phyloP scores from a whole-genome alignment of 2,113 vertebrate species.

The Condylura cristata region DNA sequence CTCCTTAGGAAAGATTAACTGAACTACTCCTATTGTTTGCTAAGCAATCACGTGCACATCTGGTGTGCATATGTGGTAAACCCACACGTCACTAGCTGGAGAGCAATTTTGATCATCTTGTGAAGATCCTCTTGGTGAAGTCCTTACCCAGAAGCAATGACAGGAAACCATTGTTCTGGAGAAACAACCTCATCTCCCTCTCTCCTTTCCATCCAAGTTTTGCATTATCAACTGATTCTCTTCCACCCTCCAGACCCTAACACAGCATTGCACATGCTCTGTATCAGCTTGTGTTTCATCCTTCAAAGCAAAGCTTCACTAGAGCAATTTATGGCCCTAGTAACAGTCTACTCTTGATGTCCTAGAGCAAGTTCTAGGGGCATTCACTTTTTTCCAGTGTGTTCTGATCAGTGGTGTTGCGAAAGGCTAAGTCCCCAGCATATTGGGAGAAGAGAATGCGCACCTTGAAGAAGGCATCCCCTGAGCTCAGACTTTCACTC shows the following conservation, averaged over 20 bases:
- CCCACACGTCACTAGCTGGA: background rate
- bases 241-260: fast-evolving
- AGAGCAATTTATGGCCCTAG: no score
- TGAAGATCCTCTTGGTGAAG: background rate
- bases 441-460: background rate
- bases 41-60: background rate
- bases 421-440: background rate
- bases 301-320: background rate
- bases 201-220: background rate
- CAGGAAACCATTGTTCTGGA: background rate
- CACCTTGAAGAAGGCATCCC: background rate
- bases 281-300: background rate
- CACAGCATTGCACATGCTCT: fast-evolving
- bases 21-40: background rate
- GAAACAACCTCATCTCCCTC: background rate
- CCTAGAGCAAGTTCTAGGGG: background rate
- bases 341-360: background rate
- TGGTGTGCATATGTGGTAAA: background rate
- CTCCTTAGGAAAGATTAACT: background rate
- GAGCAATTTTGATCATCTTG: no score
- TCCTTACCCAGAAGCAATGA: background rate
- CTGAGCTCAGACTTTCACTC: background rate
- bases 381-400: background rate
- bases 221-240: background rate
- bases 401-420: background rate